Conservation (phyloP, 2,797 vertebrate genomes). For the Pseudocheirus occidentalis region DNA sequence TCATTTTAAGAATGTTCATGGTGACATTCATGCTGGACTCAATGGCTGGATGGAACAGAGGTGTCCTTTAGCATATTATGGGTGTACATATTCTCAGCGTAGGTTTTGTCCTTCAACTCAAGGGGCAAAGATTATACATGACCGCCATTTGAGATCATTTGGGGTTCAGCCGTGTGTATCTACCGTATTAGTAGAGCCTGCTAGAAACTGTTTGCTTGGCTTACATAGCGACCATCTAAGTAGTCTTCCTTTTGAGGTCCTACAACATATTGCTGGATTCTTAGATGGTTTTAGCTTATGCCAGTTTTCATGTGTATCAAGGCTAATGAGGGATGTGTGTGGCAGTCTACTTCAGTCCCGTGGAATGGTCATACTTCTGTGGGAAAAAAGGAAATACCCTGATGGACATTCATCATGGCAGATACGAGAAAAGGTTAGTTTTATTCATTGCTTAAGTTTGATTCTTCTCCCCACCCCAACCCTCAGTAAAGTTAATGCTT, state of each 20-base stretch:
- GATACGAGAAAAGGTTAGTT: constrained; percentile 95
- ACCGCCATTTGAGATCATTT: constrained; percentile 95
- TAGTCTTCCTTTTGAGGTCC: constrained; percentile 94
- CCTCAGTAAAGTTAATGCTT: constrained; percentile 46
- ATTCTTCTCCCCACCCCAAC: neutral
- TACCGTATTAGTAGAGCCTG: constrained; percentile 83
- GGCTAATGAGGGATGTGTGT: constrained; percentile 96
- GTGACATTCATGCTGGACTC: constrained; percentile 98
- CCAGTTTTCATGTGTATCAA: constrained; percentile 95
- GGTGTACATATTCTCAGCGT: constrained; percentile 97
- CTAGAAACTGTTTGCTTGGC: constrained; percentile 83
- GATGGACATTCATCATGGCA: constrained; percentile 94
- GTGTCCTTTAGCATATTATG: constrained; percentile 98
- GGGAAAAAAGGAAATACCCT: constrained; percentile 91
- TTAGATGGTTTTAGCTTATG: constrained; percentile 98
- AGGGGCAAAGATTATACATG: constrained; percentile 96
- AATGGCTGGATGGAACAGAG: constrained; percentile 99
- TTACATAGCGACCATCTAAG: constrained; percentile 91
- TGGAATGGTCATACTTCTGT: constrained; percentile 98
- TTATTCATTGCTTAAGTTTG: constrained; percentile 1
- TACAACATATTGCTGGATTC: constrained; percentile 96
- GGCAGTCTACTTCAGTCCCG: constrained; percentile 95
- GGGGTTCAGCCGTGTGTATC: constrained; percentile 93
- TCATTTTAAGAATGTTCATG: constrained; percentile 99
- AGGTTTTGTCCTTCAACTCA: constrained; percentile 97